Percentiles rank a stretch among this genome's conserved stretches.
Evolutionary conservation across 2,888 invertebrate genomes (phyloP).

Genomic region (Sphinx pinastri): DNA sequence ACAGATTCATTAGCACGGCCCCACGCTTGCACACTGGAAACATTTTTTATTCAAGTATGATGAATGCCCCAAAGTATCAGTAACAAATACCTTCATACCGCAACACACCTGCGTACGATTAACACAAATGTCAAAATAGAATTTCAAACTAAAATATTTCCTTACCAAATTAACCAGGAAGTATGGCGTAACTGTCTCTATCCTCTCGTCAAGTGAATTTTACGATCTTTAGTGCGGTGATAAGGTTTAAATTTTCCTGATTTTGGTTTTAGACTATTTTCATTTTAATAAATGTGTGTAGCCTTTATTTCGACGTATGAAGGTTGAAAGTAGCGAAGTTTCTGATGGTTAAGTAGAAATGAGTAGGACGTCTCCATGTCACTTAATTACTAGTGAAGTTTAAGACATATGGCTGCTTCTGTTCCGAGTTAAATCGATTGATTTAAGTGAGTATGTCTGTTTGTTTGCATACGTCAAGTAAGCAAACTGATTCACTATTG

Average conservation of each 20-base stretch:
- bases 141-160: constrained; percentile 67
- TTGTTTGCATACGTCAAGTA: constrained; percentile 13
- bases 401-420: constrained; percentile 22
- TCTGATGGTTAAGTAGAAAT: not conserved
- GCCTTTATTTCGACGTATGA: not conserved
- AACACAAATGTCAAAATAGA: constrained; percentile 80
- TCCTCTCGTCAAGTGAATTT: constrained; percentile 25
- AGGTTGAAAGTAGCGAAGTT: not conserved
- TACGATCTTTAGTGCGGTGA: not conserved
- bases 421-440: constrained; percentile 9
- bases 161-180: constrained; percentile 60
- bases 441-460: constrained; percentile 9
- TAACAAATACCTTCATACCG: constrained; percentile 59
- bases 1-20: constrained; percentile 10
- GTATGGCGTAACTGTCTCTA: constrained; percentile 34
- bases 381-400: constrained; percentile 62
- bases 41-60: constrained; percentile 36
- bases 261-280: not conserved
- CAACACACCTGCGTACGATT: constrained; percentile 74
- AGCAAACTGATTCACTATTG: not conserved
- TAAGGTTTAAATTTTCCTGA: constrained; percentile 31
- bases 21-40: not conserved
- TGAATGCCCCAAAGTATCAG: constrained; percentile 52
- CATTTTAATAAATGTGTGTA: not conserved
- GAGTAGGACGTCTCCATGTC: constrained; percentile 34